Evolutionary conservation across 64 coral and sea anemone genomes (phyloP).

Genomic region (Actinia tenebrosa): DNA sequence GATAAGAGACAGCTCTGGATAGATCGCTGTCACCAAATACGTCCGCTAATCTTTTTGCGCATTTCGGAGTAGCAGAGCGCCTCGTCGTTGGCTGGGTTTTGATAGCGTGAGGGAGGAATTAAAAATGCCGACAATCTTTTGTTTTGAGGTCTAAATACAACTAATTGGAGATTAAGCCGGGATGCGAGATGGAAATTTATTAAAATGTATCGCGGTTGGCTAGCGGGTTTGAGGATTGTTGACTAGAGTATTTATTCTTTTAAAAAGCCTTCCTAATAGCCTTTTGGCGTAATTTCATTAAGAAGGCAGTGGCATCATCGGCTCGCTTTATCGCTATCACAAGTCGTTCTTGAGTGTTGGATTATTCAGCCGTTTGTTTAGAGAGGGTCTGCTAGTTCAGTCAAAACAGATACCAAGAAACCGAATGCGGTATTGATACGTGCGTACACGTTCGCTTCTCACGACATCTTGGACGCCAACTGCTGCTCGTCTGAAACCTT

Average conservation of each 20-base stretch:
- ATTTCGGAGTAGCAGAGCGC: background rate
- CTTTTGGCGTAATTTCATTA: conserved; percentile 8
- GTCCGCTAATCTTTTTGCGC: background rate
- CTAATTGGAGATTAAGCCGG: conserved; percentile 94
- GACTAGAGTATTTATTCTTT: background rate
- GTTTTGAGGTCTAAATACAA: conserved; percentile 87
- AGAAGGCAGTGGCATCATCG: background rate
- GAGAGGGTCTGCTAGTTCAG: background rate
- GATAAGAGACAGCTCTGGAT: background rate
- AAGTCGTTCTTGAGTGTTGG: background rate
- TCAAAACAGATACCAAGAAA: background rate
- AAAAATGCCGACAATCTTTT: conserved; percentile 69
- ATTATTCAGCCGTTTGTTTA: background rate
- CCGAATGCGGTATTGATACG: background rate
- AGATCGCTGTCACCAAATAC: background rate
- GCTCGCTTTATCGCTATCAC: background rate
- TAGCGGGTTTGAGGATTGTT: background rate
- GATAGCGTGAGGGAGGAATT: conserved; percentile 58
- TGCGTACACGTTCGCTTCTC: background rate
- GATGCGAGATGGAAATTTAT: conserved; percentile 57
- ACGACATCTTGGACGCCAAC: background rate
- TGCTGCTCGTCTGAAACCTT: background rate
- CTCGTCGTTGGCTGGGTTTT: background rate
- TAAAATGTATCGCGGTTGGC: conserved; percentile 34
- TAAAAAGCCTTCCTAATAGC: background rate